Evolutionary conservation across 2,888 invertebrate genomes (phyloP).

Genomic region (Ophioninae sp.): DNA sequence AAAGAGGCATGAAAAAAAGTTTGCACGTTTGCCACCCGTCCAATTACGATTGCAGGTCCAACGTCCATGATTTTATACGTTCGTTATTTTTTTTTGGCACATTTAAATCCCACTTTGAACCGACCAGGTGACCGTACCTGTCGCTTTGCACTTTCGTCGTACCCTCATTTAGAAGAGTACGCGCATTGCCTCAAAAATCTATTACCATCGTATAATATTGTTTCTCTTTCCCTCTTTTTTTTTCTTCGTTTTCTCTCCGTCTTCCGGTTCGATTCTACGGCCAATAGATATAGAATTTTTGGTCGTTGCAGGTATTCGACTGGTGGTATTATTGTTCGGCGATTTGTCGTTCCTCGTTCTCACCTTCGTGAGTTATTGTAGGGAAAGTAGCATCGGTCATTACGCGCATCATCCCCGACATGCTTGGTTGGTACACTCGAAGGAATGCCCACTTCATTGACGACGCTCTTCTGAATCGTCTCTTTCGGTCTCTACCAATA

Average conservation of each 20-base stretch:
- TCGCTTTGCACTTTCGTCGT: slow-evolving; percentile 5
- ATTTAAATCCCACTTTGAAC: not conserved
- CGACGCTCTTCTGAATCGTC: slow-evolving; percentile 25
- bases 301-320: slow-evolving; percentile 68
- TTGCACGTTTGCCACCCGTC: not conserved
- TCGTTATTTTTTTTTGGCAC: no score
- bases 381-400: slow-evolving; percentile 54
- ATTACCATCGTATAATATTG: slow-evolving; percentile 4
- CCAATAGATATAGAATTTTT: slow-evolving; percentile 24
- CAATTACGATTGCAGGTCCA: not conserved
- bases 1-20: no score
- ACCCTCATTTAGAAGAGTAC: slow-evolving; percentile 7
- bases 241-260: not conserved
- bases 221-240: not conserved
- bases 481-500: slow-evolving; percentile 39
- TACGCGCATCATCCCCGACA: slow-evolving; percentile 27
- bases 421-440: slow-evolving; percentile 14
- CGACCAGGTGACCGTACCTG: slow-evolving; percentile 23
- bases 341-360: slow-evolving; percentile 63
- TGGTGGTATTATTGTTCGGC: slow-evolving; percentile 71
- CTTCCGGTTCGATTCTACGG: not conserved
- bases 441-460: slow-evolving; percentile 14
- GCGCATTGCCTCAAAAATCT: slow-evolving; percentile 1
- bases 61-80: no score
- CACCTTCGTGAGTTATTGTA: slow-evolving; percentile 37